Evolutionary conservation across 2,113 vertebrate species (phyloP).

Genomic region (Phalacrocorax brasilianus): DNA sequence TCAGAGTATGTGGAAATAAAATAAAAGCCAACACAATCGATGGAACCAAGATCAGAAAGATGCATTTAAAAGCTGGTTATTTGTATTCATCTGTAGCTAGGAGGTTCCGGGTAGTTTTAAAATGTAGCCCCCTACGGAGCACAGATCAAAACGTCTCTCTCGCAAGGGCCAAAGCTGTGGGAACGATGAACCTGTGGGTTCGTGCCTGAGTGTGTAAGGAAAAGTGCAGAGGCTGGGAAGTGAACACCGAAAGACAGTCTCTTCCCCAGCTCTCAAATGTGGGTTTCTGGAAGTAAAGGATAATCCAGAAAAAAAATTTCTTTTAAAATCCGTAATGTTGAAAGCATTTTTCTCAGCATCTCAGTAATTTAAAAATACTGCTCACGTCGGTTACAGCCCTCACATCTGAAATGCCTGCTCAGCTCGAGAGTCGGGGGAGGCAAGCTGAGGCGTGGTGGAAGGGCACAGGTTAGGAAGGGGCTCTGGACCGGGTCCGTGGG

Average conservation of each 20-base stretch:
- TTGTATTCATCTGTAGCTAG: neutral
- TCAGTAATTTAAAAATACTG: neutral
- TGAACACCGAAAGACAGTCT: too few species aligned
- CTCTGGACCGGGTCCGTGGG: neutral
- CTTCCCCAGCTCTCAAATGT: neutral
- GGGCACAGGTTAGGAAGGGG: neutral
- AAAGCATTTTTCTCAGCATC: neutral
- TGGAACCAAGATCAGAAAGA: neutral
- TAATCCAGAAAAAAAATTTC: neutral
- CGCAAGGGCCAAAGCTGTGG: too few species aligned
- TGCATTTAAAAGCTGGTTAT: neutral
- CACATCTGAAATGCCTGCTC: accelerated
- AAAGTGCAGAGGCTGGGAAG: neutral
- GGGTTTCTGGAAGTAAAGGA: neutral
- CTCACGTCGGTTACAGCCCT: neutral
- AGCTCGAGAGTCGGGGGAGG: neutral
- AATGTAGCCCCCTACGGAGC: too few species aligned
- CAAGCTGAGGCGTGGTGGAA: neutral
- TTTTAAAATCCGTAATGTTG: neutral
- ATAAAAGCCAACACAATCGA: neutral
- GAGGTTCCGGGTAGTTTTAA: neutral
- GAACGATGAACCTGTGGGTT: neutral
- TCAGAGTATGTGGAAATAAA: neutral
- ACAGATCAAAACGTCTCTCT: neutral
- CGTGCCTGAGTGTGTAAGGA: neutral